Evolutionary conservation across 53 echinoderm and acorn worm genomes (phyloP).

Genomic region (Zoroaster sp.): DNA sequence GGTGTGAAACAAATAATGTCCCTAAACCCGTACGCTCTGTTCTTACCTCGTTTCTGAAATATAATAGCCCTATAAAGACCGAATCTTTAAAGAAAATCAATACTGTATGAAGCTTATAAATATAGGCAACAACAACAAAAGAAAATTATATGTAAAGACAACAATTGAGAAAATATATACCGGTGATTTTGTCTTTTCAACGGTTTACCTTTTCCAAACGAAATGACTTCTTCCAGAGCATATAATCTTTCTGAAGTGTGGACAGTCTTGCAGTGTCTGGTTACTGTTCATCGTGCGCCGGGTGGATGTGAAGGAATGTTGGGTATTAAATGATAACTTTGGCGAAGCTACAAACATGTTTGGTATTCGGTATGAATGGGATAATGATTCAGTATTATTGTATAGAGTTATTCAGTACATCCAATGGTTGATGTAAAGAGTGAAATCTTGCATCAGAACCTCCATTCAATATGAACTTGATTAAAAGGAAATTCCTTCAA

Average conservation of each 20-base stretch:
- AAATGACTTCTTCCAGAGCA: slow-evolving; percentile 29
- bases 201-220: slow-evolving; percentile 20
- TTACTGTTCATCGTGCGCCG: not conserved
- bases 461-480: too few relatives aligned
- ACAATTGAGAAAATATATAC: too few relatives aligned
- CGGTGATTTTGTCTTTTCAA: not conserved
- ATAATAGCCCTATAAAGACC: too few relatives aligned
- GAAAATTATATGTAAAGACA: too few relatives aligned
- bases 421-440: not conserved
- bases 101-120: too few relatives aligned
- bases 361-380: not conserved
- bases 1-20: too few relatives aligned
- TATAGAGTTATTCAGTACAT: not conserved
- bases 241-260: slow-evolving; percentile 12
- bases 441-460: not conserved
- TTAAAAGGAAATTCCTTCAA: too few relatives aligned
- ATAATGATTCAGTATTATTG: not conserved
- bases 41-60: too few relatives aligned
- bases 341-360: not conserved
- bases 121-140: too few relatives aligned
- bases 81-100: too few relatives aligned
- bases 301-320: not conserved
- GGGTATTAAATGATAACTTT: not conserved
- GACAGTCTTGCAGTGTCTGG: not conserved
- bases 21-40: too few relatives aligned